These are phyloP conservation scores for Drosophila lacteicornis DNA, from an alignment of 1,140 invertebrate species.

Conservation along the genomic window DNA sequence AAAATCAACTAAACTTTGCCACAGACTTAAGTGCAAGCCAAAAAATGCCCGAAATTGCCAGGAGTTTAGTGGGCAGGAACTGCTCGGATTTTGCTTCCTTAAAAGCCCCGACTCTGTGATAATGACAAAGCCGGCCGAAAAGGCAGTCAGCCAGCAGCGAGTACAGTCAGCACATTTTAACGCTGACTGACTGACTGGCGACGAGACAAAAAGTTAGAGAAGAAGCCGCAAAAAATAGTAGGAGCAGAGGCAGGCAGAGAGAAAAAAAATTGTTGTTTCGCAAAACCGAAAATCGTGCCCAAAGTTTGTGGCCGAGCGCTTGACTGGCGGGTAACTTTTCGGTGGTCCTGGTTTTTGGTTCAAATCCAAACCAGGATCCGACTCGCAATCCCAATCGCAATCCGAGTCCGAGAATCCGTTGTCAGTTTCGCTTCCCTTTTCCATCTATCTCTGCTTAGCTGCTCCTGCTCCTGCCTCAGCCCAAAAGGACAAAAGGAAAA, in stretches of 20 bases:
- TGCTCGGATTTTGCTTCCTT: constrained; percentile 7
- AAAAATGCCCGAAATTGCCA: constrained; percentile 4
- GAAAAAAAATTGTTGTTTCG: constrained; percentile 38
- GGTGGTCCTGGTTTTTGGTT: constrained; percentile 3
- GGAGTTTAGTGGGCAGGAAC: constrained; percentile 13
- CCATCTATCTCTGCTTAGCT: constrained; percentile 41
- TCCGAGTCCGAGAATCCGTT: constrained; percentile 46
- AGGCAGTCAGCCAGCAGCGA: constrained; percentile 2
- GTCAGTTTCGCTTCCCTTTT: constrained; percentile 56
- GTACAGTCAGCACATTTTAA: constrained; percentile 53
- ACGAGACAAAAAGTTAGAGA: constrained; percentile 20
- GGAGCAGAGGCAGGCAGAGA: constrained; percentile 1
- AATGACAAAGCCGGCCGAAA: constrained; percentile 37
- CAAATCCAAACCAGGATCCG: constrained; percentile 32
- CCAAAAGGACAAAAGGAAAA: constrained; percentile 63
- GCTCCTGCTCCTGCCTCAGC: constrained; percentile 5
- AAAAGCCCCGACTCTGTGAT: constrained; percentile 13
- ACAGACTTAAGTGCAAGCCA: constrained; percentile 2
- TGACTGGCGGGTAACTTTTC: constrained; percentile 60
- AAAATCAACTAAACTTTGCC: neutral
- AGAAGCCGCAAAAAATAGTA: neutral
- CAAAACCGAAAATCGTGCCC: constrained; percentile 63
- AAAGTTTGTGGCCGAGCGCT: constrained; percentile 60
- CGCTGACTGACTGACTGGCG: constrained; percentile 39
- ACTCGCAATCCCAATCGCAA: constrained; percentile 26